These are phyloP conservation scores for Gnathonemus longibarbis DNA, from an alignment of 2,113 vertebrate genomes.

Conservation along the genomic window DNA sequence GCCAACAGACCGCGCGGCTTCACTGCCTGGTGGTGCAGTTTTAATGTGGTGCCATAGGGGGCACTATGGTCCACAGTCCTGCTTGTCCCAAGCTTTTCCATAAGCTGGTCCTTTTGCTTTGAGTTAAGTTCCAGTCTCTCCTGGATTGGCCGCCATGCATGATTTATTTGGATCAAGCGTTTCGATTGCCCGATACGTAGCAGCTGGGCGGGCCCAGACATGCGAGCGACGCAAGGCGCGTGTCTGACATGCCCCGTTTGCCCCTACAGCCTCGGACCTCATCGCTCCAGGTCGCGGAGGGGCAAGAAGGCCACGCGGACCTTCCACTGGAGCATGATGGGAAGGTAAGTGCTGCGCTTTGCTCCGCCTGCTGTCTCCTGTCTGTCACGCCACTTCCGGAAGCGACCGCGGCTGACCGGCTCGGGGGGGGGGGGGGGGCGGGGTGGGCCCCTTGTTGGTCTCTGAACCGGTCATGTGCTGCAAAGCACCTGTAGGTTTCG, in stretches of 20 bases:
- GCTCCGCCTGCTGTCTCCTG: neutral
- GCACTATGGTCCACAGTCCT: neutral
- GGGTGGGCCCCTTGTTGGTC: neutral
- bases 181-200: neutral
- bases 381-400: neutral
- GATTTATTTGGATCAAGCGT: neutral
- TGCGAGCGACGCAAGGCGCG: neutral
- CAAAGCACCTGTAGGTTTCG: neutral
- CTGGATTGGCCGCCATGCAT: neutral
- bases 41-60: neutral
- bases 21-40: neutral
- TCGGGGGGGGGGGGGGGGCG: neutral
- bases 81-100: neutral
- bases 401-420: neutral
- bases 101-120: neutral
- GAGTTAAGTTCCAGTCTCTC: neutral
- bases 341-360: constrained; percentile 38
- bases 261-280: constrained; percentile 35
- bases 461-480: neutral
- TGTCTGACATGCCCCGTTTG: neutral
- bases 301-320: constrained; percentile 36
- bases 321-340: constrained; percentile 43
- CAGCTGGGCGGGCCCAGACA: neutral
- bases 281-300: constrained; percentile 31
- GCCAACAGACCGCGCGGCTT: neutral